Evolutionary conservation across 2,113 vertebrate species (phyloP), one percentile per base, ranked within the genome.

Genomic region (Myanophis thanlyinensis): DNA sequence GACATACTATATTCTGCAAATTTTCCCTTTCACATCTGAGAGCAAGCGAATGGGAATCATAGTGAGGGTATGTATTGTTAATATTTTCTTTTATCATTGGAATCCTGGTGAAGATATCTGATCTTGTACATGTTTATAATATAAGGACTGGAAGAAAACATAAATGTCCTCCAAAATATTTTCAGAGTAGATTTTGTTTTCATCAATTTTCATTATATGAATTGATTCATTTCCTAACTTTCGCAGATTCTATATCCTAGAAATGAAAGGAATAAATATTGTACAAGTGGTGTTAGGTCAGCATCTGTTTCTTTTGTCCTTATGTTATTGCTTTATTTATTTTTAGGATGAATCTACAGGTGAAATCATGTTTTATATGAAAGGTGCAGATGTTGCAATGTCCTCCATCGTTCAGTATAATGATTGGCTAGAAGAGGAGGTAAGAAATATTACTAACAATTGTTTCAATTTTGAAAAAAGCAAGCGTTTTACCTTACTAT

Each of bases 21-120:
- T 98, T 92, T 98, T 98, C 62, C 98, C 98, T 35, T 98, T 98
- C 95, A 98, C 98, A 13, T 99, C 99, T 0, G 99, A 99, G 97
- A 99, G 98, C 98, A 99, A 99, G 93, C 98, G 99, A 91, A 99
- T 99, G 99, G 99, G 99, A 73, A 98, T 99, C 98, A 99, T 99
- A 51, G 97, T 99, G 92, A 96, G 97, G 96, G 98, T 98, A 97
- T 91, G 94, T 73, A 10, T 2, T 0, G 25, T 95, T 12, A 10
- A 7, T 1, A 6, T 89, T 87, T 92, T 53, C 7, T 89, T 91
- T 30, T 0, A 23, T 44, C 27, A 59, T 88, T 85, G 54, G 30
- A 44, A 53, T 84, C 3, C 85, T 67, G 5, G 3, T 85, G 22
- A 87, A 49, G 93, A 40, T 11, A 3, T 84, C n/a, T 15, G 2